A percentile compares a stretch with the other conserved stretches of the same genome.
These are phyloP conservation scores for Haliclona indistincta DNA, from an alignment of 37 sponge, comb jelly and placozoan genomes.

Conservation along the genomic window DNA sequence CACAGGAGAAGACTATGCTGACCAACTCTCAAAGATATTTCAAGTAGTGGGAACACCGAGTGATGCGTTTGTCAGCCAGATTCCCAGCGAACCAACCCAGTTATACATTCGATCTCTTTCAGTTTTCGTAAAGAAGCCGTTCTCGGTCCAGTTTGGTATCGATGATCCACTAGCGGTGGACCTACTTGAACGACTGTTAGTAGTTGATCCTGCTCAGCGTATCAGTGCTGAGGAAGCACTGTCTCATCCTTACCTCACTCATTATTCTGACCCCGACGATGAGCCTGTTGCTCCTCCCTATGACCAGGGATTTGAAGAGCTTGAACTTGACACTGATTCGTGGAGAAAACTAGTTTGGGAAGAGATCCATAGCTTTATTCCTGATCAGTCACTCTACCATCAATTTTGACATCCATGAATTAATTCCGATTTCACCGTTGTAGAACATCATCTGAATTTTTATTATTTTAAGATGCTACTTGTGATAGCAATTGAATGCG, in stretches of 20 bases:
- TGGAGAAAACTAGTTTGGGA: neutral
- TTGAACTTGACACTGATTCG: neutral
- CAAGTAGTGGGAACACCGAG: constrained; percentile 91
- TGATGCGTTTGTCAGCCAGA: constrained; percentile 66
- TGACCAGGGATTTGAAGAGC: neutral
- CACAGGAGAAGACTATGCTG: constrained; percentile 94
- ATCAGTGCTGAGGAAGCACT: constrained; percentile 59
- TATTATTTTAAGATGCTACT: no score
- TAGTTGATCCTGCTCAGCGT: constrained; percentile 52
- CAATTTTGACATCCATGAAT: no score
- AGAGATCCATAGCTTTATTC: neutral
- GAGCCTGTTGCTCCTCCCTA: constrained; percentile 34
- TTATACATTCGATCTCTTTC: constrained; percentile 49
- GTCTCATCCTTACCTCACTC: constrained; percentile 63
- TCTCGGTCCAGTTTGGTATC: constrained; percentile 35
- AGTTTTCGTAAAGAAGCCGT: neutral
- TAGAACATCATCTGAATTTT: no score
- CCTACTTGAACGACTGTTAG: constrained; percentile 56
- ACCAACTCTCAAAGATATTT: constrained; percentile 88
- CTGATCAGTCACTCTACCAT: no score
- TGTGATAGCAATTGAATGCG: no score
- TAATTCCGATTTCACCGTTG: no score
- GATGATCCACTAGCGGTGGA: constrained; percentile 55
- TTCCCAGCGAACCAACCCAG: constrained; percentile 52
- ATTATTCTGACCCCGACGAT: constrained; percentile 66